Percentiles rank a stretch among this genome's conserved stretches.
Evolutionary conservation across 2,797 vertebrate genomes (phyloP).

Genomic region (Sebastes umbrosus): DNA sequence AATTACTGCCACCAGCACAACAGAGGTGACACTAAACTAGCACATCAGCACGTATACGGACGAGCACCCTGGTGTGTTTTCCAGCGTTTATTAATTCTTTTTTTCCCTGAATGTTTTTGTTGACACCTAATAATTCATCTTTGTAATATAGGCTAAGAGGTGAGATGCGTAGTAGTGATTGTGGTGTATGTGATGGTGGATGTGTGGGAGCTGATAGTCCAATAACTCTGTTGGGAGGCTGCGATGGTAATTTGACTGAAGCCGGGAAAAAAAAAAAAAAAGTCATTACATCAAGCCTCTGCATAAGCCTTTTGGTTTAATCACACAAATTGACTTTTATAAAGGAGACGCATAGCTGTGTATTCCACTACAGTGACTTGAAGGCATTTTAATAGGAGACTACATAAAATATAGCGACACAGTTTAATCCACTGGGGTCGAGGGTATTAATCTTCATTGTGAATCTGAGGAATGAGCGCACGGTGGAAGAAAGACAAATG

Average conservation of each 20-base stretch:
- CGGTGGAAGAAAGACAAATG: conserved; percentile 59
- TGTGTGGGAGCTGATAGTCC: conserved; percentile 55
- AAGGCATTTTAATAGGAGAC: conserved; percentile 77
- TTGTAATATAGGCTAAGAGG: conserved; percentile 34
- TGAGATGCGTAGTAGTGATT: conserved; percentile 20
- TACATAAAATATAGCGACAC: conserved; percentile 71
- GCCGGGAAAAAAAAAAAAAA: conserved; percentile 41
- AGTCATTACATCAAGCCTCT: conserved; percentile 72
- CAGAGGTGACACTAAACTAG: not conserved
- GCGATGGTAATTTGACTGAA: conserved; percentile 71
- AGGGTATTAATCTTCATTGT: conserved; percentile 76
- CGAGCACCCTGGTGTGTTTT: not conserved
- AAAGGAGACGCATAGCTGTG: conserved; percentile 59
- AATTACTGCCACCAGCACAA: conserved; percentile 27
- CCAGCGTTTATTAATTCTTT: not conserved
- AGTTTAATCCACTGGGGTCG: conserved; percentile 75
- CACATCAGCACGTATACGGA: conserved; percentile 5
- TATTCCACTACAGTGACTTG: conserved; percentile 55
- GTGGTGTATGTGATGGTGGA: conserved; percentile 19
- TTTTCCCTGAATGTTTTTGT: not conserved
- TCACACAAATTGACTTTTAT: conserved; percentile 82
- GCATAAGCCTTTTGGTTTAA: conserved; percentile 73
- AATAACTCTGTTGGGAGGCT: conserved; percentile 73
- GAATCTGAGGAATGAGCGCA: conserved; percentile 67
- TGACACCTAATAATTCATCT: conserved; percentile 26